A percentile compares a stretch with the other conserved stretches of the same genome.
phyloP scores from a whole-genome alignment of 2,797 vertebrate genomes.

The Halcyon badia region DNA sequence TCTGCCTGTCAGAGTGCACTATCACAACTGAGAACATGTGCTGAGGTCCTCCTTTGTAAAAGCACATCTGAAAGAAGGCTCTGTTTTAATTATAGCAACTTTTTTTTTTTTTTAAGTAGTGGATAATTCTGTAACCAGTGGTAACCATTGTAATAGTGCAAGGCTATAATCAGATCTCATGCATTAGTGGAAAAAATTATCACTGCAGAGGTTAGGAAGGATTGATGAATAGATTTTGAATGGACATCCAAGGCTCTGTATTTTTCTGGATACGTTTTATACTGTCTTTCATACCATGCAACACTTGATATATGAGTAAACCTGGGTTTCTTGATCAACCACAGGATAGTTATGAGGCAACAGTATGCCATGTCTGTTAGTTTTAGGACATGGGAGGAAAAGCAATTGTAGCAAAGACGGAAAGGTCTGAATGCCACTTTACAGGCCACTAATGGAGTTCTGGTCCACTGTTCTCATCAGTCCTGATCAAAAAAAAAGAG shows the following conservation, averaged over 20 bases:
- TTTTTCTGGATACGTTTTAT: background rate
- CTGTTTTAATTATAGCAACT: constrained; percentile 36
- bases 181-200: background rate
- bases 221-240: background rate
- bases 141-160: constrained; percentile 16
- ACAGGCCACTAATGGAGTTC: background rate
- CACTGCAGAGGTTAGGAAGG: background rate
- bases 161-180: constrained; percentile 6
- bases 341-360: background rate
- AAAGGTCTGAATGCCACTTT: background rate
- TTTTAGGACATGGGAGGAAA: background rate
- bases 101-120: background rate
- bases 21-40: background rate
- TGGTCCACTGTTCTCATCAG: background rate
- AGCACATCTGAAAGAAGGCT: constrained; percentile 18
- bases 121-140: constrained; percentile 28
- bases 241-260: background rate
- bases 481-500: background rate
- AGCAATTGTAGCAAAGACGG: background rate
- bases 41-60: constrained; percentile 30
- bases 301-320: background rate
- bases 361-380: rapidly evolving
- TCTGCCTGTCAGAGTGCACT: constrained; percentile 43
- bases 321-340: background rate
- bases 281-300: background rate